Percentiles rank a stretch among this genome's conserved stretches.
phyloP scores from a whole-genome alignment of 2,888 invertebrate genomes.

The Cosmopolites sordidus region DNA sequence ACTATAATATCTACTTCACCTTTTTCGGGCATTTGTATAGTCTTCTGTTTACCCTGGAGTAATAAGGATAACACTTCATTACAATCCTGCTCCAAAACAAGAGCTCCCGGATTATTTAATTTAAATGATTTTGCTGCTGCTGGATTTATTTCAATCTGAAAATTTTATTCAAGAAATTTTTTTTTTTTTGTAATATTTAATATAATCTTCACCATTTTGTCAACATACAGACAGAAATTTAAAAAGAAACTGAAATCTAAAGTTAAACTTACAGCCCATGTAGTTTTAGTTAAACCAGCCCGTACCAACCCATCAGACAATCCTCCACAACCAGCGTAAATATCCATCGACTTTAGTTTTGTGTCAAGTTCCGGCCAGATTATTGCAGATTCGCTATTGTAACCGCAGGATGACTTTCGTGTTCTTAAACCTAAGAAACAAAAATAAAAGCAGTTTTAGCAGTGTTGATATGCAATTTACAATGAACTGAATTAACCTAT shows the following conservation, averaged over 20 bases:
- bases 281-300: conserved; percentile 47
- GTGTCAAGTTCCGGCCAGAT: conserved; percentile 30
- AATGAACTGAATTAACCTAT: conserved; percentile 47
- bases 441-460: no score
- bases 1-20: conserved; percentile 54
- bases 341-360: conserved; percentile 47
- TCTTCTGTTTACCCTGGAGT: conserved; percentile 25
- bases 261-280: conserved; percentile 51
- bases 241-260: not conserved
- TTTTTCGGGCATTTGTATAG: conserved; percentile 44
- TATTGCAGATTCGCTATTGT: conserved; percentile 8
- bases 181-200: no score
- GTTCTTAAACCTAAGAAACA: conserved; percentile 3
- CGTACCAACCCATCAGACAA: conserved; percentile 46
- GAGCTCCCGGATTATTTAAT: conserved; percentile 50
- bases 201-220: no score
- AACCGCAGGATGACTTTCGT: not conserved
- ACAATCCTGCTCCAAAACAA: conserved; percentile 51
- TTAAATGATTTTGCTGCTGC: conserved; percentile 60
- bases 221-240: no score
- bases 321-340: conserved; percentile 56
- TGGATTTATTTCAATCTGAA: conserved; percentile 61
- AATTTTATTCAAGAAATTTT: no score
- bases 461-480: no score
- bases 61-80: conserved; percentile 40